Evolutionary conservation across 2,113 vertebrate genomes (phyloP).

Genomic region (Halichoeres trimaculatus): DNA sequence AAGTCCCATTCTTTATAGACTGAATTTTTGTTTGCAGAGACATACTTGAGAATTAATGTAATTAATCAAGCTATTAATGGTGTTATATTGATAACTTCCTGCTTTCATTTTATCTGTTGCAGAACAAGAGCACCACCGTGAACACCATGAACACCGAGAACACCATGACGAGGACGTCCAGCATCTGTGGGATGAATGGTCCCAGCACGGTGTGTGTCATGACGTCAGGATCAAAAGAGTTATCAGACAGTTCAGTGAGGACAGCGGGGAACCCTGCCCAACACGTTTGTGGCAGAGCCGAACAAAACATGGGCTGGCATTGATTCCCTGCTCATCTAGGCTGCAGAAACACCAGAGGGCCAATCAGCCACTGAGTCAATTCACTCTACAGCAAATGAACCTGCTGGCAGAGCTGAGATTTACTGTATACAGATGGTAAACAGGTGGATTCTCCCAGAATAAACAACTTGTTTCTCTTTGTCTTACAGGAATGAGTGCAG

Average conservation of each 20-base stretch:
- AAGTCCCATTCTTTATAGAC: too few species aligned
- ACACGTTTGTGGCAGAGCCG: neutral
- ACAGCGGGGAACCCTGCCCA: neutral
- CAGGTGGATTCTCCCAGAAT: neutral
- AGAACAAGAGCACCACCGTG: constrained; percentile 59
- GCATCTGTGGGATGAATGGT: constrained; percentile 83
- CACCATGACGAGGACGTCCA: constrained; percentile 65
- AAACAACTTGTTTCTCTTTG: neutral
- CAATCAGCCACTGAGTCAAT: constrained; percentile 12
- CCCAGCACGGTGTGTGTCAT: constrained; percentile 73
- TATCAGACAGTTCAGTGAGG: neutral
- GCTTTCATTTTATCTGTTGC: neutral
- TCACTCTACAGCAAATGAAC: neutral
- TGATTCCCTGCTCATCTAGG: constrained; percentile 11
- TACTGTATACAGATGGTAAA: neutral
- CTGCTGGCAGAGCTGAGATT: neutral
- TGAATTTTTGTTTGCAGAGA: too few species aligned
- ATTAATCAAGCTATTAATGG: neutral
- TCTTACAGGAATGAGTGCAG: constrained; percentile 75
- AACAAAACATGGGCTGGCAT: constrained; percentile 30
- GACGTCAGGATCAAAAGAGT: neutral
- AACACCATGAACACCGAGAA: constrained; percentile 53
- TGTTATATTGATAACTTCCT: neutral
- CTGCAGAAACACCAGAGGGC: constrained; percentile 17
- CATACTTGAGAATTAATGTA: too few species aligned